A percentile compares a stretch with the other conserved stretches of the same genome.
Conservation (phyloP, 2,113 vertebrate species). For the Alectura lathami region DNA sequence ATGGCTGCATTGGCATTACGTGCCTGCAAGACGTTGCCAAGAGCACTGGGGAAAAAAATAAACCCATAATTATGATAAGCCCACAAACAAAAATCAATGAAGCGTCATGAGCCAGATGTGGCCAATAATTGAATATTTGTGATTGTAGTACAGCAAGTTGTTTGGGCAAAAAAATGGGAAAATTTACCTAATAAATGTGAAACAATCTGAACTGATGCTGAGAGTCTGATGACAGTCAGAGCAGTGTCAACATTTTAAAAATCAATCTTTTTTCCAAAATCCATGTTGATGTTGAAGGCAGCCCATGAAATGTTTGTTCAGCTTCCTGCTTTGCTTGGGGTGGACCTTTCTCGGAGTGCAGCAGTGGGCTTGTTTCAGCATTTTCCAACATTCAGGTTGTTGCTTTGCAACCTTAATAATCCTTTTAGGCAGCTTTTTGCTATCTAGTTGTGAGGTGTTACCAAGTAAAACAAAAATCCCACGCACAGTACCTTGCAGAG, state of each 20-base stretch:
- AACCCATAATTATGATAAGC: background rate
- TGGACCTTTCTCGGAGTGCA: background rate
- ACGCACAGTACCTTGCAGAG: background rate
- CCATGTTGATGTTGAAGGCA: background rate
- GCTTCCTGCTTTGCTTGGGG: background rate
- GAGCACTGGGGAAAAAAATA: background rate
- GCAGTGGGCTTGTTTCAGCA: background rate
- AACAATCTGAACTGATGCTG: background rate
- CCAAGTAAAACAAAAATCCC: background rate
- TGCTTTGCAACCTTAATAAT: background rate
- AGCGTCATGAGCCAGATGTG: background rate
- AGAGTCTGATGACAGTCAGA: background rate
- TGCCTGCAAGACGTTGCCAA: background rate
- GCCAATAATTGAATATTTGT: background rate
- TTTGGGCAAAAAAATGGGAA: background rate
- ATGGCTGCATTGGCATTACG: accelerated
- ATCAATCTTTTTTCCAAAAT: background rate
- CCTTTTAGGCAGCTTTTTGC: background rate
- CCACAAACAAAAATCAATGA: background rate
- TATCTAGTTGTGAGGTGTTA: background rate
- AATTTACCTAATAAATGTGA: background rate
- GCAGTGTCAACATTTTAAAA: background rate
- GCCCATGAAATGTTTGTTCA: too few relatives aligned
- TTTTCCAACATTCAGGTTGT: background rate
- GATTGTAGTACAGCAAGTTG: background rate